These are phyloP conservation scores for Eristalis arbustorum DNA, from an alignment of 2,888 invertebrate species.

Conservation along the genomic window DNA sequence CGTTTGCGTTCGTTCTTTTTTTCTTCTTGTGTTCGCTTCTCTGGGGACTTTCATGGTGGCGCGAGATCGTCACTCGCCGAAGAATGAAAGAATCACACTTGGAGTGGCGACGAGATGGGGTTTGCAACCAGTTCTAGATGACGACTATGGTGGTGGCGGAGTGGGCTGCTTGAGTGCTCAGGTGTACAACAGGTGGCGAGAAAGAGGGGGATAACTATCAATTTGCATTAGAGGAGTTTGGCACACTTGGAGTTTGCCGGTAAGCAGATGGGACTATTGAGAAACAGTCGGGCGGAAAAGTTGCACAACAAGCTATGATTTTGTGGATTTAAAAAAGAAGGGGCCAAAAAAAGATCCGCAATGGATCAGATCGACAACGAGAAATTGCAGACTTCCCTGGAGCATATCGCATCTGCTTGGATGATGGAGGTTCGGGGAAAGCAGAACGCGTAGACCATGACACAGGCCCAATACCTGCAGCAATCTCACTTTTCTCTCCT, in stretches of 20 bases:
- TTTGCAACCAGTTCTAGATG: constrained; percentile 32
- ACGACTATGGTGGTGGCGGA: constrained; percentile 17
- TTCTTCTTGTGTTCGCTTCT: constrained; percentile 10
- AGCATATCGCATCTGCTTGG: too few relatives aligned
- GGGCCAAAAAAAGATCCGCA: too few relatives aligned
- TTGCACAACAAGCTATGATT: background rate
- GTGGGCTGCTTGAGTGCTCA: constrained; percentile 49
- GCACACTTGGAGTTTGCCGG: constrained; percentile 55
- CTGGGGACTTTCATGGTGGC: constrained; percentile 54
- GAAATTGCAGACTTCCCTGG: too few relatives aligned
- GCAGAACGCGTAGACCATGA: too few relatives aligned
- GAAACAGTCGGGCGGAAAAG: constrained; percentile 30
- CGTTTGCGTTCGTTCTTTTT: background rate
- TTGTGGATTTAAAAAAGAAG: too few relatives aligned
- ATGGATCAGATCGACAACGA: too few relatives aligned
- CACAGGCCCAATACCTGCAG: too few relatives aligned
- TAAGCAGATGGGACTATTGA: constrained; percentile 6
- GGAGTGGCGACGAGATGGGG: constrained; percentile 7
- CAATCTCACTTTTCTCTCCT: background rate
- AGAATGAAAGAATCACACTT: constrained; percentile 58
- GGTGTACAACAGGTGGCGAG: constrained; percentile 8
- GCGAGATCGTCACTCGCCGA: constrained; percentile 61
- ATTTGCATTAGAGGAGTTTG: constrained; percentile 63
- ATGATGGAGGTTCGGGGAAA: too few relatives aligned
- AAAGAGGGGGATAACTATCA: constrained; percentile 37